These are phyloP conservation scores for Lasioglossum morio DNA, from an alignment of 2,888 invertebrate genomes.

Conservation along the genomic window DNA sequence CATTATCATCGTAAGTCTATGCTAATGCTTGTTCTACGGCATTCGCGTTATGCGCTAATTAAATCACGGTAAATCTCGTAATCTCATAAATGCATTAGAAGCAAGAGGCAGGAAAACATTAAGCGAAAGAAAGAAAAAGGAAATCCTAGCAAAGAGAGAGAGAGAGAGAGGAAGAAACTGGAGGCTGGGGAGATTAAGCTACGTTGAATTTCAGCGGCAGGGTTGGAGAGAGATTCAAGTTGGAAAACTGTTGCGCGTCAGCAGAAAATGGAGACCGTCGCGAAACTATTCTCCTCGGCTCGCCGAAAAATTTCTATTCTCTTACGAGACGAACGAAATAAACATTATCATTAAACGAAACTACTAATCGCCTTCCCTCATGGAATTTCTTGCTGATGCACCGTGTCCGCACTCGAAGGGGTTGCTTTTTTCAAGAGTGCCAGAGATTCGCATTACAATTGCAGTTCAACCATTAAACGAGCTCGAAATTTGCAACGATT, in stretches of 20 bases:
- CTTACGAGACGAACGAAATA: not conserved
- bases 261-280: slow-evolving; percentile 41
- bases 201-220: slow-evolving; percentile 37
- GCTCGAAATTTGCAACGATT: not conserved
- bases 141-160: not conserved
- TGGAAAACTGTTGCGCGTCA: slow-evolving; percentile 54
- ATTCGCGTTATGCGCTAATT: slow-evolving; percentile 57
- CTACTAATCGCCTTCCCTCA: slow-evolving; percentile 1
- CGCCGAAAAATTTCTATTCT: slow-evolving; percentile 16
- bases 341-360: slow-evolving; percentile 7
- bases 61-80: slow-evolving; percentile 54
- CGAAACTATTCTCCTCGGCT: slow-evolving; percentile 6
- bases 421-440: not conserved
- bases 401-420: not conserved
- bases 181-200: slow-evolving; percentile 37
- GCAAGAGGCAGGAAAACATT: slow-evolving; percentile 51
- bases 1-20: slow-evolving; percentile 46
- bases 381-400: slow-evolving; percentile 14
- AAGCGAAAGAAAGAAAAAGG: slow-evolving; percentile 23
- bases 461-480: not conserved
- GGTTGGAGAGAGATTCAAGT: slow-evolving; percentile 25
- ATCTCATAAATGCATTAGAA: slow-evolving; percentile 55
- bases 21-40: slow-evolving; percentile 56
- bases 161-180: not conserved
- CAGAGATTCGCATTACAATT: not conserved